Conservation (phyloP, 2,113 vertebrate species). For the Thoracochromis brauschi region DNA sequence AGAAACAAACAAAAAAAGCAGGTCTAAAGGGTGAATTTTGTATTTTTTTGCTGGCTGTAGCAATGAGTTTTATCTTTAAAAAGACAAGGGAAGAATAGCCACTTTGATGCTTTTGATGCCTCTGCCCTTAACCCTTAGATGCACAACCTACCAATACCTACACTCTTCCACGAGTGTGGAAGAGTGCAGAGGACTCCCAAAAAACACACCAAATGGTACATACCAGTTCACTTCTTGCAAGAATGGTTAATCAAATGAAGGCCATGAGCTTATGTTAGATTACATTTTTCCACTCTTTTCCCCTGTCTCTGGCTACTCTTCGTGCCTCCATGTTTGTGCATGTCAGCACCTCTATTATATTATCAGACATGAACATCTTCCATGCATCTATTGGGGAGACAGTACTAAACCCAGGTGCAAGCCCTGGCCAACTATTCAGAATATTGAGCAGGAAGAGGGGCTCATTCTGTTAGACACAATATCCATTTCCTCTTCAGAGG, state of each 20-base stretch:
- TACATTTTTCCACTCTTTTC: not conserved
- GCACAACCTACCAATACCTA: not conserved
- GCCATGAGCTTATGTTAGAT: not conserved
- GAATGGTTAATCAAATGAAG: not conserved
- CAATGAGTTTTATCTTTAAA: not conserved
- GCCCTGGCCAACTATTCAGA: not conserved
- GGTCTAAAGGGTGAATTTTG: not conserved
- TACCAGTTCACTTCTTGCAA: not conserved
- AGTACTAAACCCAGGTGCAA: not conserved
- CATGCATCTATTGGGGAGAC: not conserved
- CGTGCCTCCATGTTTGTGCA: not conserved
- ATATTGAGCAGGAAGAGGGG: not conserved
- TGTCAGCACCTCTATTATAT: not conserved
- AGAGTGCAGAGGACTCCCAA: not conserved
- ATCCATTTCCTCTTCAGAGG: not conserved
- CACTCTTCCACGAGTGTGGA: not conserved
- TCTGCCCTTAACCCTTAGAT: not conserved
- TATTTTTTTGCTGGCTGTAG: not conserved
- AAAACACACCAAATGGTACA: not conserved
- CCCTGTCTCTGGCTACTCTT: not conserved
- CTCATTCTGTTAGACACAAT: not conserved
- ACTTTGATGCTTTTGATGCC: not conserved
- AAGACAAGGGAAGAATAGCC: not conserved
- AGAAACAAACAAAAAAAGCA: not conserved
- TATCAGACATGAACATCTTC: not conserved